Conservation (phyloP, 2,113 vertebrate species). For the Odobenus rosmarus region DNA sequence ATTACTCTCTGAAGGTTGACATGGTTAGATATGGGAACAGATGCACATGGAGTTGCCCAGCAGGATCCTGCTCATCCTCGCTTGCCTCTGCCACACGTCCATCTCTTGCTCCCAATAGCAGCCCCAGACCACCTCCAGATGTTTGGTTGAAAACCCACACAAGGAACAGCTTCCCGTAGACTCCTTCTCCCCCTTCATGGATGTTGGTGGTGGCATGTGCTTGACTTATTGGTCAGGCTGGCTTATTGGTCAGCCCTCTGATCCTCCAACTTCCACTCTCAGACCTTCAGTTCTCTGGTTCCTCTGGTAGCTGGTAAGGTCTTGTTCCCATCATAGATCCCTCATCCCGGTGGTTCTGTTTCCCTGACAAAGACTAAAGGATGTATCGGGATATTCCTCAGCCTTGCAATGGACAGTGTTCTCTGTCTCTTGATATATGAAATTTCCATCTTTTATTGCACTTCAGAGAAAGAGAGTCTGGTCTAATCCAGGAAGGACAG, state of each 20-base stretch:
- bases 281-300: neutral
- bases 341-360: neutral
- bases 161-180: neutral
- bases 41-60: neutral
- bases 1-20: too few species aligned
- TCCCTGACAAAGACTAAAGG: neutral
- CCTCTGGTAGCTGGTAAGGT: neutral
- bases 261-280: neutral
- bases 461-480: neutral
- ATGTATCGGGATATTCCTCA: neutral
- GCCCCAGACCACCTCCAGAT: neutral
- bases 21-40: rapidly evolving
- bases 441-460: neutral
- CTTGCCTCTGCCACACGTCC: neutral
- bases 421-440: neutral
- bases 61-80: neutral
- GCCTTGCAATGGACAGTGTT: neutral
- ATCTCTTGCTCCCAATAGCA: too few species aligned
- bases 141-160: neutral
- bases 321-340: neutral
- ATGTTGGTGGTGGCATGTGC: neutral
- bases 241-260: neutral
- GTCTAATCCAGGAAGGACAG: neutral
- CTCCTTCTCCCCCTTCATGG: rapidly evolving
- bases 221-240: neutral